phyloP scores from a whole-genome alignment of 2,113 vertebrate species.

The Poeciliopsis prolifica region DNA sequence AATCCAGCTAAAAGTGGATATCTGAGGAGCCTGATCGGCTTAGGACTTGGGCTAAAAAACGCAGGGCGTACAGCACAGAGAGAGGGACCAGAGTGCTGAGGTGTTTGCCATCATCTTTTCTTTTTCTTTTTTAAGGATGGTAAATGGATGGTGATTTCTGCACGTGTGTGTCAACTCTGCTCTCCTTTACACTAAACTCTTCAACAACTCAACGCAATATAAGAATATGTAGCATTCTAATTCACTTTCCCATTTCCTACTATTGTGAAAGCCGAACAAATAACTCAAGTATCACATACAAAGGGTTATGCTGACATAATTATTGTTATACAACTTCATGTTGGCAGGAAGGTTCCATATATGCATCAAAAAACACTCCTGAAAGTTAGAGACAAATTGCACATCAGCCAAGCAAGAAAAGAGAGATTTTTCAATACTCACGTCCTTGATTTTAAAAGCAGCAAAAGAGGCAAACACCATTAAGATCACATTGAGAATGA shows the following conservation, averaged over 20 bases:
- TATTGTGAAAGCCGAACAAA: constrained; percentile 24
- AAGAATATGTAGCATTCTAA: constrained; percentile 20
- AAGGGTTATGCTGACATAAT: constrained; percentile 16
- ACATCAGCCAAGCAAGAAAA: constrained; percentile 17
- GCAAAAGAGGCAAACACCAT: constrained; percentile 22
- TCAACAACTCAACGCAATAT: constrained; percentile 28
- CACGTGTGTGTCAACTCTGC: constrained; percentile 7
- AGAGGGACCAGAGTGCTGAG: constrained; percentile 49
- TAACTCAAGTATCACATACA: constrained; percentile 27
- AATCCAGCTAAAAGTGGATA: constrained; percentile 72
- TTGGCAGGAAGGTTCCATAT: constrained; percentile 16
- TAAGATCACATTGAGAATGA: not conserved
- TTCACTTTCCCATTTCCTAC: constrained; percentile 36
- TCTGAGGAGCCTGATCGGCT: constrained; percentile 64
- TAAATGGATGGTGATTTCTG: constrained; percentile 2
- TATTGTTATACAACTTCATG: constrained; percentile 18
- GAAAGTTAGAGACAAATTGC: constrained; percentile 6
- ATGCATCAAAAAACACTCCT: constrained; percentile 9
- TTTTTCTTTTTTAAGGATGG: constrained; percentile 4
- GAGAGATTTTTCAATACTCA: constrained; percentile 24
- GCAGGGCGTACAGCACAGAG: constrained; percentile 29
- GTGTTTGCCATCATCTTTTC: constrained; percentile 50
- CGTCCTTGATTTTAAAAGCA: constrained; percentile 24
- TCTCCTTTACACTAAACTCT: constrained; percentile 43
- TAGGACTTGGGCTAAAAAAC: constrained; percentile 53